Base-by-base conservation (phyloP, 2,797 vertebrate species). In the Leucoraja ocellata region DNA sequence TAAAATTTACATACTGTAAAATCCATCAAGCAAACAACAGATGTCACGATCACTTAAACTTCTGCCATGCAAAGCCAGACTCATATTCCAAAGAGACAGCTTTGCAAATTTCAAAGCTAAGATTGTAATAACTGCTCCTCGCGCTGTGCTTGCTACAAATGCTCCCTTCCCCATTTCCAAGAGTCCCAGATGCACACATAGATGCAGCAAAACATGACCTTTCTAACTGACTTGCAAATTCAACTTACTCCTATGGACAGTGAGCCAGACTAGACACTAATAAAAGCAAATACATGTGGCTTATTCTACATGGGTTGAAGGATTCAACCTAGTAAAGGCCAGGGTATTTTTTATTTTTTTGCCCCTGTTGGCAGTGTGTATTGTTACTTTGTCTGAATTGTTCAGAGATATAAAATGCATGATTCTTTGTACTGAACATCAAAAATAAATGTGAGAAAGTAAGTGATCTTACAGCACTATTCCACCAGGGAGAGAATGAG, bases 101-200 rank as follows among this genome's bases (percentile, higher is more conserved):
- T 96, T 96, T 95, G 96, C 96, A 96, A 97, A 96, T 96, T 94
- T 54, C 93, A 95, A 94, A 93, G 95, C 96, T 96, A 96, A 96
- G 95, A 96, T 96, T 96, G 96, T 95, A 94, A 95, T 95, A 96
- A 95, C 96, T 94, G 95, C 94, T 95, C 96, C 96, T 96, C 96
- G 96, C 94, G 96, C 94, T 95, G 96, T 95, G 96, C 54, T 76
- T 46, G 21, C 68, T 92, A 71, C 21, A 96, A 96, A 96, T 95
- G 95, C 95, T 96, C 93, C 95, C 80, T 93, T 88, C 65, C 78
- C 94, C n/a, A 94, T 90, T 95, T 94, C 94, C 8, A 91, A 96
- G n/a, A n/a, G 96, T 96, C 95, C 93, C 91, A 61, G 94, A 94
- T 95, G 94, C 73, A 92, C 76, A 92, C 10, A 39, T 92, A 54